Evolutionary conservation across 1,140 invertebrate genomes (phyloP).

Genomic region (Drosophila pectinifera): DNA sequence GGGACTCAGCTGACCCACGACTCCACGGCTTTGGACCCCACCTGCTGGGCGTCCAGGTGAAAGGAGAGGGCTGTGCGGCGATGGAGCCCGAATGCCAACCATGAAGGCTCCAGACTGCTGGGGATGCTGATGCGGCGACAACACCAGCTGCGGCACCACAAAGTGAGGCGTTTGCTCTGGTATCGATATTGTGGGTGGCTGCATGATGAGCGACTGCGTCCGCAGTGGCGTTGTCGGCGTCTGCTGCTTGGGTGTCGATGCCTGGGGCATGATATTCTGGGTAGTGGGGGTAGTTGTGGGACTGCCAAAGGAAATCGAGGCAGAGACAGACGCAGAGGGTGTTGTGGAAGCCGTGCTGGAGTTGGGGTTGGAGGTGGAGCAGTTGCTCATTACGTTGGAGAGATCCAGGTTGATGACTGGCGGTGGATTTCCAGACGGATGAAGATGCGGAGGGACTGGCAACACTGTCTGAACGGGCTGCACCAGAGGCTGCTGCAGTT

Average conservation of each 20-base stretch:
- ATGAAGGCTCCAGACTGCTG: conserved; percentile 55
- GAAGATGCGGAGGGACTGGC: conserved; percentile 36
- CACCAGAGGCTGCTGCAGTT: conserved; percentile 71
- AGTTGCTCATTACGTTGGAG: conserved; percentile 80
- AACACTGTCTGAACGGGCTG: conserved; percentile 76
- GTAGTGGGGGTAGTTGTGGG: conserved; percentile 30
- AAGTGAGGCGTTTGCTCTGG: conserved; percentile 86
- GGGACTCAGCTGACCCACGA: conserved; percentile 60
- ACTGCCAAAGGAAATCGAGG: conserved; percentile 61
- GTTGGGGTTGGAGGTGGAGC: conserved; percentile 41
- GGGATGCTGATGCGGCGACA: conserved; percentile 77
- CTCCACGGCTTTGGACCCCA: conserved; percentile 53
- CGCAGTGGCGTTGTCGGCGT: conserved; percentile 36
- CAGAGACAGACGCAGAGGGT: conserved; percentile 14
- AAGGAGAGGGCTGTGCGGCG: conserved; percentile 73
- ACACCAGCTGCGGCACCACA: conserved; percentile 86
- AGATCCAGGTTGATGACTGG: conserved; percentile 71
- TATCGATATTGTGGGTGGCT: conserved; percentile 87
- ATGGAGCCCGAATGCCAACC: conserved; percentile 64
- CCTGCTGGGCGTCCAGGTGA: conserved; percentile 57
- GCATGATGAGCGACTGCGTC: conserved; percentile 81
- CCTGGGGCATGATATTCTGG: conserved; percentile 55
- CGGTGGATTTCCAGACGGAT: conserved; percentile 5
- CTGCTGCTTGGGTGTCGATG: conserved; percentile 65
- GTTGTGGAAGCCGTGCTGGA: conserved; percentile 8